Evolutionary conservation across 2,888 invertebrate species (phyloP), one percentile per base, ranked within the genome.

Genomic region (Drosophila nigritarsus): DNA sequence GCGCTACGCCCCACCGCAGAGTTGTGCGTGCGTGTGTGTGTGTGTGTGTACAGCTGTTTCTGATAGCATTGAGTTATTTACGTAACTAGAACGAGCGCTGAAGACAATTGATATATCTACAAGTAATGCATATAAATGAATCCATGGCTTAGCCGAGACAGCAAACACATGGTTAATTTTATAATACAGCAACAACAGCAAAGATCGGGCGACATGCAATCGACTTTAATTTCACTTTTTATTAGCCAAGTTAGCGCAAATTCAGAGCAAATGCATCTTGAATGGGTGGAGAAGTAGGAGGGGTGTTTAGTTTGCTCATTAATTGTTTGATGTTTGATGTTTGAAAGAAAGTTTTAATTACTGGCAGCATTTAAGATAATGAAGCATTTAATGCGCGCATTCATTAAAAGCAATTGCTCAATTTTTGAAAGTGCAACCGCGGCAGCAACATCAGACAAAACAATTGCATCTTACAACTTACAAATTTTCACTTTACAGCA

Each of bases 321-420:
- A 89, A 83, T 76, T 75, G 83, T 71, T 64, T 51, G 40, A 30
- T 75, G 83, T 71, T 64, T 51, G 40, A 30, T 48, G 63, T 34
- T 20, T 73, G 60, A 87, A 82, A 85, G 86, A 87, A 87, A 87
- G 86, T 87, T 86, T 86, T 87, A 90, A 87, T 87, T 87, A 84
- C 51, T 74, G 42, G 59, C 53, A 65, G 67, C 69, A 59, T 86
- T 90, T 90, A 79, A 80, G 73, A 75, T 88, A 88, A 85, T 90
- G 70, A 85, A 86, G 89, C 85, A 72, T 83, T 85, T 85, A 90
- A 83, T 65, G 51, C 56, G 69, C 70, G 87, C 84, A 89, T 87
- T 89, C 89, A 89, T 78, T 82, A 79, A 32, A 45, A 78, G 55
- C 80, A 83, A 77, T 79, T 73, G 70, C 65, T 74, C n/a, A 60